Evolutionary conservation across 2,797 vertebrate genomes (phyloP), one percentile per base, ranked within the genome.

Genomic region (Gadopsis bispinosus): DNA sequence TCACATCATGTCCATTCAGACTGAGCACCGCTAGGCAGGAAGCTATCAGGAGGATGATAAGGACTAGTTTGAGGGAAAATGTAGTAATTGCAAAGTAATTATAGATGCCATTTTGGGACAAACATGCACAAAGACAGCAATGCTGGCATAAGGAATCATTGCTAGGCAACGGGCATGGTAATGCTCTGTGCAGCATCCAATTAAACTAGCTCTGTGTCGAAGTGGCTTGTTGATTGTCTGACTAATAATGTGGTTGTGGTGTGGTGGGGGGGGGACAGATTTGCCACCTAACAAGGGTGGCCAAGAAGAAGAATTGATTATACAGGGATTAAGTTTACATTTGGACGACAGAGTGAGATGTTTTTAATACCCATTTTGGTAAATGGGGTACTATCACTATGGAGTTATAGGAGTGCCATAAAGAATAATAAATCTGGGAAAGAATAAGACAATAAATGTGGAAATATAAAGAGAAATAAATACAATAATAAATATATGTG

Each of bases 81-180:
- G 54, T 82, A 70, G 50, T 88, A 84, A 91, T 91, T 87, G 60
- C 81, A 74, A 87, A 83, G 77, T 90, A 77, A 91, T 92, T 89
- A 84, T 85, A 75, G 66, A 86, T 85, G 50, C 68, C 54, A 77
- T 90, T 88, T 91, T 74, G 51, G 61, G 45, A 33, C 75, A 80
- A 88, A 45, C 35, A 66, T 84, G 43, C 67, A 84, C 61, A 84
- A 81, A 89, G 84, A 84, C 70, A 47, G 75, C 41, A 86, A 72
- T 66, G 13, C 66, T 79, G 79, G 83, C 80, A 80, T 73, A 77
- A 77, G 59, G 85, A 82, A 66, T 50, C 66, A 93, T 95, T 92
- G 94, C 95, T 94, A 94, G 90, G 94, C 94, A 94, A 95, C 95
- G 63, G 70, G 70, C 79, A 88, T 80, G 78, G 75, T 82, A 84